These are phyloP conservation scores for Seriola dumerili DNA, from an alignment of 2,113 vertebrate genomes.

Conservation along the genomic window DNA sequence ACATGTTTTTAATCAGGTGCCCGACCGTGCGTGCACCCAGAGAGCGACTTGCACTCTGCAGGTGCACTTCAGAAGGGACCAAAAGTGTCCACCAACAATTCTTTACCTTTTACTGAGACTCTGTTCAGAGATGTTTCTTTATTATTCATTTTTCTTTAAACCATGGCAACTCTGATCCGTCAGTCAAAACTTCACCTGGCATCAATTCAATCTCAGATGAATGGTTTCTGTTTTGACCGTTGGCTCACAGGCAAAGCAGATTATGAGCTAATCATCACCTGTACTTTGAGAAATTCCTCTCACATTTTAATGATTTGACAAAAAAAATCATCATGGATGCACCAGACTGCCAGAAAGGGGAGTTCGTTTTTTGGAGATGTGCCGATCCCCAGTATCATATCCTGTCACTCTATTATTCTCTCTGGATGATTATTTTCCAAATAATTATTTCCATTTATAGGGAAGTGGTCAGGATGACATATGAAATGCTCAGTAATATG, in stretches of 20 bases:
- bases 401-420: background rate
- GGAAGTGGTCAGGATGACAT: background rate
- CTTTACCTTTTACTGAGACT: conserved; percentile 39
- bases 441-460: background rate
- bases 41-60: conserved; percentile 77
- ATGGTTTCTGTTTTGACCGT: conserved; percentile 6
- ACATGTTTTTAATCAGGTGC: conserved; percentile 46
- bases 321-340: background rate
- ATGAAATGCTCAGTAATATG: conserved; percentile 19
- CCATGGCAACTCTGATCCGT: conserved; percentile 68
- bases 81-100: conserved; percentile 47
- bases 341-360: background rate
- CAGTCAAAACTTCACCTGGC: conserved; percentile 49
- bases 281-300: conserved; percentile 15
- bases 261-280: conserved; percentile 40
- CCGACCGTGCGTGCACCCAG: conserved; percentile 36
- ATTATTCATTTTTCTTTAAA: conserved; percentile 1
- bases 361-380: background rate
- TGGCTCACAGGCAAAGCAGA: background rate
- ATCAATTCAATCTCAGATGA: conserved; percentile 15
- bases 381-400: background rate
- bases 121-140: conserved; percentile 41
- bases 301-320: conserved; percentile 25
- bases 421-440: background rate
- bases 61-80: conserved; percentile 29